Evolutionary conservation across 2,888 invertebrate species (phyloP).

Genomic region (Melanostoma mellinum): DNA sequence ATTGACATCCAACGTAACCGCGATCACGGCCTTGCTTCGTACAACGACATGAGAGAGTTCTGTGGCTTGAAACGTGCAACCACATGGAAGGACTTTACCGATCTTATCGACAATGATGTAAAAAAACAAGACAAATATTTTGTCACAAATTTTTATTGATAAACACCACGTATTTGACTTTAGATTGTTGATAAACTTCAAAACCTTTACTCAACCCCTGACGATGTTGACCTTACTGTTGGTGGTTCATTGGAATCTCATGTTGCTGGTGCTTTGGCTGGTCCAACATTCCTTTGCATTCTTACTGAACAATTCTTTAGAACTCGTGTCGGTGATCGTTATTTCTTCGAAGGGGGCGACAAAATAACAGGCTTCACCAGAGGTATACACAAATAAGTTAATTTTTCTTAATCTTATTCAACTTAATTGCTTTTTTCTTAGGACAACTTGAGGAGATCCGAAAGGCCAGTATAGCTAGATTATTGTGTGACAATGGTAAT

Average conservation of each 20-base stretch:
- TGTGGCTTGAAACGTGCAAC: slow-evolving; percentile 88
- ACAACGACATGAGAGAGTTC: slow-evolving; percentile 89
- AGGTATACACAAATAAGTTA: slow-evolving; percentile 79
- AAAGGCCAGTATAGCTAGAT: slow-evolving; percentile 89
- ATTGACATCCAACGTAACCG: slow-evolving; percentile 93
- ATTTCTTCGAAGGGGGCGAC: slow-evolving; percentile 90
- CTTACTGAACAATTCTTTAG: slow-evolving; percentile 93
- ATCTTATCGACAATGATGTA: slow-evolving; percentile 86
- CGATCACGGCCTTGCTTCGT: slow-evolving; percentile 92
- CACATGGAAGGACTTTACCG: slow-evolving; percentile 87
- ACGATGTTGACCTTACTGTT: slow-evolving; percentile 93
- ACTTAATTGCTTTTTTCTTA: slow-evolving; percentile 61
- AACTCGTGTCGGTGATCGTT: slow-evolving; percentile 92
- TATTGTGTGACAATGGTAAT: slow-evolving; percentile 92
- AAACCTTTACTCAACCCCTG: slow-evolving; percentile 86
- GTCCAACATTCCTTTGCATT: slow-evolving; percentile 94
- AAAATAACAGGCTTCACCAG: slow-evolving; percentile 86
- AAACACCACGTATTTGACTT: not conserved
- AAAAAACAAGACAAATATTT: not conserved
- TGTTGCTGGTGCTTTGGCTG: slow-evolving; percentile 89
- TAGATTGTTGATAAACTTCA: slow-evolving; percentile 85
- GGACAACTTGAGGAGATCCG: slow-evolving; percentile 90
- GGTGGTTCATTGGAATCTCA: slow-evolving; percentile 91
- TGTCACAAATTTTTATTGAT: not conserved
- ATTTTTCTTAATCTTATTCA: slow-evolving; percentile 1